Percentiles rank a stretch among this genome's conserved stretches.
Evolutionary conservation across 2,113 vertebrate species (phyloP).

Genomic region (Charadrius vociferus): DNA sequence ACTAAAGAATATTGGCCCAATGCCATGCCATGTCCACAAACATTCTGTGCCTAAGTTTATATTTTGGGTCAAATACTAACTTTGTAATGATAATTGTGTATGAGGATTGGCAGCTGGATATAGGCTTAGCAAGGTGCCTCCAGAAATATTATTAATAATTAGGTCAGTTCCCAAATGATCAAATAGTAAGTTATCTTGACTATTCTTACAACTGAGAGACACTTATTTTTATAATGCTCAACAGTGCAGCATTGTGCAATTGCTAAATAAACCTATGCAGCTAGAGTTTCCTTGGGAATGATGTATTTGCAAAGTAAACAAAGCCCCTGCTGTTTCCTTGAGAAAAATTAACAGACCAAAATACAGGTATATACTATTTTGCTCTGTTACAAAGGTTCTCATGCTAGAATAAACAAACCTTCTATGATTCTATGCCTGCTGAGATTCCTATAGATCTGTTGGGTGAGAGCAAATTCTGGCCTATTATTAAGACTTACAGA

Average conservation of each 20-base stretch:
- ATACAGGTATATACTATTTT: neutral
- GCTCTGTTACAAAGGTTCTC: neutral
- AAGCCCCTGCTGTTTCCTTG: slow-evolving; percentile 28
- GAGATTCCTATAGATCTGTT: neutral
- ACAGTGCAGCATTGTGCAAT: neutral
- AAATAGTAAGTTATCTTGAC: neutral
- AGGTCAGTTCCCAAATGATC: neutral
- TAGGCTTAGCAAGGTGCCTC: neutral
- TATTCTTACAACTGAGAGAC: neutral
- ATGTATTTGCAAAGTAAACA: slow-evolving; percentile 26
- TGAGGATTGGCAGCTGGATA: neutral
- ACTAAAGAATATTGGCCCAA: neutral
- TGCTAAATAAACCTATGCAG: slow-evolving; percentile 4
- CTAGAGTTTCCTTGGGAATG: slow-evolving; percentile 16
- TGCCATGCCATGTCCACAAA: neutral
- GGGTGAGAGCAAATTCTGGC: neutral
- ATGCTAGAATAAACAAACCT: slow-evolving; percentile 13
- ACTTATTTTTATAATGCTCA: neutral
- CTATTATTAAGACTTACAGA: neutral
- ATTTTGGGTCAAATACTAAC: neutral
- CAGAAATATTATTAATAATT: neutral
- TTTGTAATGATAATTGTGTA: neutral
- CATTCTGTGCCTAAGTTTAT: neutral
- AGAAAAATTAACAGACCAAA: slow-evolving; percentile 55
- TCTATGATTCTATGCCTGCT: neutral